A percentile compares a stretch with the other conserved stretches of the same genome.
Evolutionary conservation across 1,140 invertebrate species (phyloP).

Genomic region (Drosophila elegans): DNA sequence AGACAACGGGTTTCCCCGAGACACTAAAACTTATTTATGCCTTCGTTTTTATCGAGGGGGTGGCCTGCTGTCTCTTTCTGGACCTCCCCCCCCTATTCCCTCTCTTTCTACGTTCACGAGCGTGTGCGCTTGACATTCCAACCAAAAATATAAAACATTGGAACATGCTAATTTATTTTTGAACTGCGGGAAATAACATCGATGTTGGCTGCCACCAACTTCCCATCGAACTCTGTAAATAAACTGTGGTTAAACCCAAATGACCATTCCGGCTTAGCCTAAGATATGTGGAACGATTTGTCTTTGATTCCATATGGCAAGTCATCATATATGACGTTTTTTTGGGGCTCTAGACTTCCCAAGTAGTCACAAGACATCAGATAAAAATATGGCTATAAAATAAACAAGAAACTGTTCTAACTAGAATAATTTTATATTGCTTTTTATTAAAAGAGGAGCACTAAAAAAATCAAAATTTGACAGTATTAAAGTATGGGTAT

Average conservation of each 20-base stretch:
- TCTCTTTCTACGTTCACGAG: slow-evolving; percentile 5
- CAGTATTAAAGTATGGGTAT: too few species aligned
- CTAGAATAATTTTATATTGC: too few species aligned
- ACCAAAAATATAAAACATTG: slow-evolving; percentile 9
- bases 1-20: slow-evolving; percentile 53
- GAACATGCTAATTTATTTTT: slow-evolving; percentile 43
- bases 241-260: slow-evolving; percentile 27
- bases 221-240: slow-evolving; percentile 22
- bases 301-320: background rate
- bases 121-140: slow-evolving; percentile 40
- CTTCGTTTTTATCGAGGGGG: slow-evolving; percentile 31
- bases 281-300: slow-evolving; percentile 20
- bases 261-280: slow-evolving; percentile 13
- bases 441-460: too few species aligned
- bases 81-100: background rate
- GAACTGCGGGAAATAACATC: slow-evolving; percentile 39
- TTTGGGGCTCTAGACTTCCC: slow-evolving; percentile 1
- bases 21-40: slow-evolving; percentile 67
- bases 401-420: background rate
- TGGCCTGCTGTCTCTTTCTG: slow-evolving; percentile 19
- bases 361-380: background rate
- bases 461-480: too few species aligned
- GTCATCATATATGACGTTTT: background rate
- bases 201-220: slow-evolving; percentile 15
- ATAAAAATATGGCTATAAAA: background rate